Evolutionary conservation across 2,113 vertebrate genomes (phyloP).

Genomic region (Athene noctua): DNA sequence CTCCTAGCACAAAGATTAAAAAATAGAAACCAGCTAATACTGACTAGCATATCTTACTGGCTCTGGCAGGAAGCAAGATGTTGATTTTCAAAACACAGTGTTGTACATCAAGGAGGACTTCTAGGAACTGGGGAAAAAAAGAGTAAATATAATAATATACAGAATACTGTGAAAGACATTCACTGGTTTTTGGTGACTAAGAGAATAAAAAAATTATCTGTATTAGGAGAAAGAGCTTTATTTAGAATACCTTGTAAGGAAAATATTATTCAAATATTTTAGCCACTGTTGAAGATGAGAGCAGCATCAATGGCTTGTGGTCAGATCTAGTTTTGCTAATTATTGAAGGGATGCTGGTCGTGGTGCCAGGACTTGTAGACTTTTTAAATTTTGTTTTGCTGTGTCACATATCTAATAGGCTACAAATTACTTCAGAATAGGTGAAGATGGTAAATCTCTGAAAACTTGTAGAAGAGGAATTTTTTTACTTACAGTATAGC

Average conservation of each 20-base stretch:
- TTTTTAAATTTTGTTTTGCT: not conserved
- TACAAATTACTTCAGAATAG: not conserved
- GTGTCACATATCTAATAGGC: not conserved
- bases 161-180: not conserved
- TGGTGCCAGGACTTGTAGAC: not conserved
- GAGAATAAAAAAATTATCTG: not conserved
- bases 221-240: not conserved
- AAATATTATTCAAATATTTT: not conserved
- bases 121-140: not conserved
- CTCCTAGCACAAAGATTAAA: not conserved
- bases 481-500: not conserved
- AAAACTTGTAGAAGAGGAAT: not conserved
- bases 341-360: not conserved
- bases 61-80: not conserved
- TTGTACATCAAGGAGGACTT: not conserved
- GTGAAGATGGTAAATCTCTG: not conserved
- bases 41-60: not conserved
- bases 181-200: not conserved
- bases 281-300: not conserved
- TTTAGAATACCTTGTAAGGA: not conserved
- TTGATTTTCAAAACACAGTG: conserved; percentile 10
- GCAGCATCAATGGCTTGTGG: not conserved
- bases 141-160: not conserved
- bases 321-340: not conserved
- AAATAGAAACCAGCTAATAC: conserved; percentile 1